Evolutionary conservation across 92 coral and sea anemone species (phyloP), one percentile per base, ranked within the genome.

Genomic region (Palythoa heliodiscus): DNA sequence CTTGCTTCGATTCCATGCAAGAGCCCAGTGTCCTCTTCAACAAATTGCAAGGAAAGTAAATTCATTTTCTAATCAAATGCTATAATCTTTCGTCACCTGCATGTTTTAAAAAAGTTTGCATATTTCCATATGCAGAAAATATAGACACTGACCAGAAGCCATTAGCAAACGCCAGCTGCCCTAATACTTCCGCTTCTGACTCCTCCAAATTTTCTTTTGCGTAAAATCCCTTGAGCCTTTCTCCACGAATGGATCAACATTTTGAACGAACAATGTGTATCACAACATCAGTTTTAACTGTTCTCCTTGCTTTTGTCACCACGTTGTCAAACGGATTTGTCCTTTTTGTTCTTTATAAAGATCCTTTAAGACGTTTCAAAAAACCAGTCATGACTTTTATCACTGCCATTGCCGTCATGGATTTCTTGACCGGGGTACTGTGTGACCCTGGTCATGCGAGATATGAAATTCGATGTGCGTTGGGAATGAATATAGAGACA

Each of bases 391-490:
- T 39, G 19, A 70, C 74, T 17, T 72, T 72, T 5, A 72, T 72
- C n/a, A 72, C 77, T 11, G 77, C 77, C 77, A 72, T 72, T 72
- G 54, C 77, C 8, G 77, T 37, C 19, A 20, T 72, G 77, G 55
- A 38, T 20, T 40, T 73, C 14, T 50, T 73, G n/a, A 73, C 77
- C 37, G 76, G 76, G n/a, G 7, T 48, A 20, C 17, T 72, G 53
- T 72, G 76, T 17, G 76, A 72, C n/a, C 35, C 76, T 11, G 37
- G 76, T 23, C 76, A 72, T 35, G 76, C 52, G 22, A 72, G 52
- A 40, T n/a, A 12, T 40, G 76, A 72, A 72, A 37, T 72, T 16
- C 52, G 76, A n/a, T 72, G 54, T 38, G 76, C 76, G 19, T 4
- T 72, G 76, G 37, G 12, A n/a, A 20, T 38, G 76, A 22, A 50